Percentiles rank a stretch among this genome's conserved stretches.
Conservation (phyloP, 2,888 invertebrate genomes). For the Chirona hameri region DNA sequence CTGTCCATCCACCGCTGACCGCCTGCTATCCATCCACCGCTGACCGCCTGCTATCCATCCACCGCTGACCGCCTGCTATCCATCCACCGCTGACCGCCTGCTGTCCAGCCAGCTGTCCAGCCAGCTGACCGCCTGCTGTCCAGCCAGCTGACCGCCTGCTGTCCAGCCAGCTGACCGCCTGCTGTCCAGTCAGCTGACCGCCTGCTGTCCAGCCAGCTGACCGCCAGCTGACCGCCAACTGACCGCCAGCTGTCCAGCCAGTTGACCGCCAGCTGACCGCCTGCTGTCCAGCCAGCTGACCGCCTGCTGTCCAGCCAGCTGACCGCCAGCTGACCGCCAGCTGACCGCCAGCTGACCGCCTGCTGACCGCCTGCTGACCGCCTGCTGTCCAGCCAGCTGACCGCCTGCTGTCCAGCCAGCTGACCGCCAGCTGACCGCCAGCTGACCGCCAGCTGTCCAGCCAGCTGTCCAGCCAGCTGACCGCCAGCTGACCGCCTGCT, state of each 20-base stretch:
- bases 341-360: background rate
- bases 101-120: background rate
- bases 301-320: background rate
- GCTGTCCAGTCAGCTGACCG: background rate
- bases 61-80: too few relatives aligned
- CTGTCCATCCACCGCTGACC: background rate
- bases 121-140: background rate
- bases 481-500: too few relatives aligned
- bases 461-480: background rate
- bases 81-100: too few relatives aligned
- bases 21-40: background rate
- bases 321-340: background rate
- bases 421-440: too few relatives aligned
- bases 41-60: background rate
- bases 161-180: background rate
- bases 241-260: background rate
- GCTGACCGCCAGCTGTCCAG: background rate
- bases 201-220: background rate
- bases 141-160: background rate
- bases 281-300: background rate
- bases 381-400: background rate
- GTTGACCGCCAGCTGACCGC: background rate
- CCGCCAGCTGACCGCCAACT: too few relatives aligned
- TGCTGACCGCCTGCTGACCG: background rate
- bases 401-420: background rate